phyloP scores from a whole-genome alignment of 2,888 invertebrate genomes.

The Branchinecta sandiegonensis region DNA sequence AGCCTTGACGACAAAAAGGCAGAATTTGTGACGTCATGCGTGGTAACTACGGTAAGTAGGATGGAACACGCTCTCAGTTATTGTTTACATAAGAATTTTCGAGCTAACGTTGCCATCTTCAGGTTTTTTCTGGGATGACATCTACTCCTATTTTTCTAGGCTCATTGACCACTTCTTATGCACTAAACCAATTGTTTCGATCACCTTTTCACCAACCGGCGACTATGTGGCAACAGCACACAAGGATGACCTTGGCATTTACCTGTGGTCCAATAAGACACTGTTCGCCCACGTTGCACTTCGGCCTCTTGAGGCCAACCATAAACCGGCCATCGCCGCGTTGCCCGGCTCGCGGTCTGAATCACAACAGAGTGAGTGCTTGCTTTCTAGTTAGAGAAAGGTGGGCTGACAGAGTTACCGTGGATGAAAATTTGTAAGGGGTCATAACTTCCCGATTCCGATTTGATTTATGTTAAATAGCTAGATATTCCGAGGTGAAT shows the following conservation, averaged over 20 bases:
- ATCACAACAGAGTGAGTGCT: conserved; percentile 7
- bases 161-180: conserved; percentile 42
- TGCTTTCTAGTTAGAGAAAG: neutral
- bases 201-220: conserved; percentile 78
- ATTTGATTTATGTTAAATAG: no score
- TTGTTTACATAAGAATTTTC: no score
- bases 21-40: no score
- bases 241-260: conserved; percentile 72
- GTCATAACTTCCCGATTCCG: no score
- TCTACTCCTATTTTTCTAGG: neutral
- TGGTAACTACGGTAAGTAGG: no score
- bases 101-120: no score
- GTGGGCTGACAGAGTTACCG: no score
- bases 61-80: no score
- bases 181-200: conserved; percentile 63
- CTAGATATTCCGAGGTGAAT: no score
- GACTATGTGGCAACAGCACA: conserved; percentile 81
- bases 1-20: no score
- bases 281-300: conserved; percentile 67
- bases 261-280: conserved; percentile 82
- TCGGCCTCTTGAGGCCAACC: conserved; percentile 44
- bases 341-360: conserved; percentile 29
- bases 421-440: no score
- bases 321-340: conserved; percentile 35
- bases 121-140: no score